phyloP scores from a whole-genome alignment of 2,113 vertebrate genomes.

The Todiramphus chloris region DNA sequence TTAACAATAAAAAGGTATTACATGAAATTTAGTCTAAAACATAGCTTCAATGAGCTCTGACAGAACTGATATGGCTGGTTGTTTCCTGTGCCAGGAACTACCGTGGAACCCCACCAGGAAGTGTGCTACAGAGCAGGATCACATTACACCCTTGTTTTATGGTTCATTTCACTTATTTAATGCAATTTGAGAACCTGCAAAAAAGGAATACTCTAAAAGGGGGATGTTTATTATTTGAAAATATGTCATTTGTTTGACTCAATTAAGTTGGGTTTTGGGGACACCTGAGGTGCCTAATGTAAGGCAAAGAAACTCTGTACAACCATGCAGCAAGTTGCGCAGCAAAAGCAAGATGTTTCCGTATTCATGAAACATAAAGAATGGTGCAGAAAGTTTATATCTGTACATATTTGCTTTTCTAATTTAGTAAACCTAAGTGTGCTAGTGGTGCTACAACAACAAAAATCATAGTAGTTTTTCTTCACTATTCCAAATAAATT shows the following conservation, averaged over 20 bases:
- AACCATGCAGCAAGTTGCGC: background rate
- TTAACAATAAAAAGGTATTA: constrained; percentile 49
- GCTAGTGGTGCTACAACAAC: background rate
- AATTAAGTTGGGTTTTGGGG: constrained; percentile 47
- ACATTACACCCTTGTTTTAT: constrained; percentile 79
- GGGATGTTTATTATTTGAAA: constrained; percentile 63
- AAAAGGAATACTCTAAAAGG: constrained; percentile 57
- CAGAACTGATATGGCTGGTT: constrained; percentile 54
- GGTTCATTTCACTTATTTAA: constrained; percentile 83
- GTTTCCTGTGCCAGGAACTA: constrained; percentile 81
- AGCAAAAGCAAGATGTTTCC: background rate
- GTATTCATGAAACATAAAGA: background rate
- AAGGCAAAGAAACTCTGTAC: background rate
- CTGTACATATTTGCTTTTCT: background rate
- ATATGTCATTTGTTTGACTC: constrained; percentile 52
- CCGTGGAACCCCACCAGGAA: constrained; percentile 76
- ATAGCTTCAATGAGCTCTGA: constrained; percentile 71
- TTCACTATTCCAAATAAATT: background rate
- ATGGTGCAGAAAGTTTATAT: background rate
- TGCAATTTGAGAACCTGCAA: constrained; percentile 76
- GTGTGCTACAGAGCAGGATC: constrained; percentile 71
- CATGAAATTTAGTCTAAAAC: constrained; percentile 61
- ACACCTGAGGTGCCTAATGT: background rate
- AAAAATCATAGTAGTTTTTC: background rate
- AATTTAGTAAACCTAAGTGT: background rate